Evolutionary conservation across 1,140 invertebrate species (phyloP).

Genomic region (Oedothorax gibbosus): DNA sequence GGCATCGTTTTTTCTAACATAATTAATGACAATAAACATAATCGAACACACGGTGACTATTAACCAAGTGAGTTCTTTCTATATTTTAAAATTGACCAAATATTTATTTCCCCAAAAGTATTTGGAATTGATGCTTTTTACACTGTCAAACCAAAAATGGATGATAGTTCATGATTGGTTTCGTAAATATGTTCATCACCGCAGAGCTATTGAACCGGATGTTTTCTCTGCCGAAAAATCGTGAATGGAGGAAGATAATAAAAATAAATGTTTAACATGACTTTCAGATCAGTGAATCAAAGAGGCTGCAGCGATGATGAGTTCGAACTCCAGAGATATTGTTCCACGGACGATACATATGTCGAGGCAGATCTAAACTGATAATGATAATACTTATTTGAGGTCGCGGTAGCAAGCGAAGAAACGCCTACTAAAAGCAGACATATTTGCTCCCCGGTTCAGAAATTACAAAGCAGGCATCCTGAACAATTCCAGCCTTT

Average conservation of each 20-base stretch:
- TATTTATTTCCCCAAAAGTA: too few relatives aligned
- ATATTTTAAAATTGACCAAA: too few relatives aligned
- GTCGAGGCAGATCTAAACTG: conserved; percentile 55
- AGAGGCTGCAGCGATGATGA: conserved; percentile 29
- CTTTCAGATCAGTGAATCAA: conserved; percentile 28
- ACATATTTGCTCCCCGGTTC: conserved; percentile 42
- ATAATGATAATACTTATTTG: conserved; percentile 56
- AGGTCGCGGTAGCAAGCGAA: conserved; percentile 47
- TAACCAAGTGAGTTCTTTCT: too few relatives aligned
- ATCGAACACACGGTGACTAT: too few relatives aligned
- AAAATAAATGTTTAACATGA: conserved; percentile 42
- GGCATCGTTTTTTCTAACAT: too few relatives aligned
- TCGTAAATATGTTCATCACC: conserved; percentile 29
- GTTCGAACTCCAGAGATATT: conserved; percentile 34
- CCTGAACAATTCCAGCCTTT: conserved; percentile 39
- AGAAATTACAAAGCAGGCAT: conserved; percentile 47
- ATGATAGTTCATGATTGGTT: too few relatives aligned
- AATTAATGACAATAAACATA: too few relatives aligned
- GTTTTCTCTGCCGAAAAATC: conserved; percentile 23
- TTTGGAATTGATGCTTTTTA: too few relatives aligned
- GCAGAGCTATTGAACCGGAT: conserved; percentile 56
- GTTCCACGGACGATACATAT: conserved; percentile 51
- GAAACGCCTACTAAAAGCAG: conserved; percentile 51
- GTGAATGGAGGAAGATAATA: conserved; percentile 33
- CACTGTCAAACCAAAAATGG: too few relatives aligned